Evolutionary conservation across 1,140 invertebrate genomes (phyloP), one percentile per base, ranked within the genome.

Genomic region (Drosophila auraria): DNA sequence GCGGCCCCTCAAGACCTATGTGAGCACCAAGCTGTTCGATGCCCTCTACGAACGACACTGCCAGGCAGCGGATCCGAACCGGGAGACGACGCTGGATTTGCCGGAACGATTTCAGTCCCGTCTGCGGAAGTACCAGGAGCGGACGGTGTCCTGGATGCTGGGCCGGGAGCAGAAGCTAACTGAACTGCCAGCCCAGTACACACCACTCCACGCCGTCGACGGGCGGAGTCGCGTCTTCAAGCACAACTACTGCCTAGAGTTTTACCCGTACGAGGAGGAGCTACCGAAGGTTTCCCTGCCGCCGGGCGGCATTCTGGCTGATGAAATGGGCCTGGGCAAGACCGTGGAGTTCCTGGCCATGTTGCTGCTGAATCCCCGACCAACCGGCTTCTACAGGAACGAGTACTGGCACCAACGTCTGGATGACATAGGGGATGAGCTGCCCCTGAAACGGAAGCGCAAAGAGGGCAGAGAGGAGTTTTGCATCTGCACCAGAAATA

Each of bases 301-400:
- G 42, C 94, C 94, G n/a, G 96, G 97, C 58, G 97, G 97, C 7
- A 97, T 97, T 61, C 92, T 97, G 51, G 96, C 96, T 17, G 97
- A 97, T 93, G 97, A 97, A 93, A 97, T 97, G 97, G 97, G 97
- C 11, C 91, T 97, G 17, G 97, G 97, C 2, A 97, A 97, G 94
- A 97, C 97, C 0, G 95, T 97, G 5, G 97, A 97, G 93, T 94
- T 97, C 23, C 83, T 97, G 12, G 94, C 96, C 15, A 94, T 95
- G 62, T 94, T 97, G 76, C 86, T 97, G 49, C 82, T 93, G 4
- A 94, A 97, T 93, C 94, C 94, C 12, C 81, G 94, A 30, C 58
- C 53, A 7, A 12, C 38, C 17, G 44, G 17, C 12, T 27, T 56
- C 2, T 30, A 49, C 11, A 27, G 15, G 0, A 80, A 76, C 45